Conservation (phyloP, 2,888 invertebrate genomes). For the Heliconius cydno region DNA sequence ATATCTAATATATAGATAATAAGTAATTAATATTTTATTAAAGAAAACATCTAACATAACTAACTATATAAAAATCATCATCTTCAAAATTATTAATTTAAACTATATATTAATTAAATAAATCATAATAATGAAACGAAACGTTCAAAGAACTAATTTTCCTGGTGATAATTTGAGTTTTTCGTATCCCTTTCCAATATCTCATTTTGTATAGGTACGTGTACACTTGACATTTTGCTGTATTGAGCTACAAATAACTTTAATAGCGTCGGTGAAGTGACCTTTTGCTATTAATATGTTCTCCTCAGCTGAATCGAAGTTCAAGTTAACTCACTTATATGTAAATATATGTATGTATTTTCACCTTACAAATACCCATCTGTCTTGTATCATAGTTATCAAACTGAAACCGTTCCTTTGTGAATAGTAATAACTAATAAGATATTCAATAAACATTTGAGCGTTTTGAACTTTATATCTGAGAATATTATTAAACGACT, state of each 20-base stretch:
- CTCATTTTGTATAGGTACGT: conserved; percentile 2
- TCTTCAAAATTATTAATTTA: too few species aligned
- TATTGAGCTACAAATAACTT: conserved; percentile 31
- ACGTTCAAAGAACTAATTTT: not conserved
- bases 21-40: too few species aligned
- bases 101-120: not conserved
- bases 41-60: too few species aligned
- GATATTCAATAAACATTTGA: too few species aligned
- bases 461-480: too few species aligned
- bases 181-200: not conserved
- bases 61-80: too few species aligned
- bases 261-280: conserved; percentile 30
- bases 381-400: not conserved
- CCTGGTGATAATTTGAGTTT: not conserved
- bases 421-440: too few species aligned
- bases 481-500: too few species aligned
- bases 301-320: conserved; percentile 29
- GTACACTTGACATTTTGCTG: conserved; percentile 32
- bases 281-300: conserved; percentile 39
- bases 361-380: not conserved
- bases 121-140: too few species aligned
- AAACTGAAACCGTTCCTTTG: too few species aligned
- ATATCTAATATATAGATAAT: too few species aligned
- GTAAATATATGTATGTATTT: too few species aligned
- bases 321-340: conserved; percentile 3